Conservation (phyloP, 2,113 vertebrate species). For the Heterotis niloticus region DNA sequence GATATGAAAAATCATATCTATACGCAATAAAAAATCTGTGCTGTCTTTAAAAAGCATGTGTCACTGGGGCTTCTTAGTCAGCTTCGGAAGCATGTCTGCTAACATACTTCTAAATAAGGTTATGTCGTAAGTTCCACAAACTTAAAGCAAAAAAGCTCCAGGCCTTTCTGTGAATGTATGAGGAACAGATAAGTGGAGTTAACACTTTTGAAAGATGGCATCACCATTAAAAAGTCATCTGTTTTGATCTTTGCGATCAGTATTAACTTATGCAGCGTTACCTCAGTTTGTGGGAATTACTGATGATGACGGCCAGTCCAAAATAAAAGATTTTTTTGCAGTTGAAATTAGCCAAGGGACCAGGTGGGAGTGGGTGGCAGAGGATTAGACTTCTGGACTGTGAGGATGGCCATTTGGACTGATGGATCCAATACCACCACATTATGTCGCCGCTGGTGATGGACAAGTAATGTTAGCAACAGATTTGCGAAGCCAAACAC, state of each 20-base stretch:
- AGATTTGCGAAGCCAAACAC: constrained; percentile 24
- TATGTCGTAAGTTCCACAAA: not conserved
- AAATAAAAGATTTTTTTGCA: constrained; percentile 18
- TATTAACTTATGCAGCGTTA: constrained; percentile 24
- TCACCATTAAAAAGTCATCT: constrained; percentile 24
- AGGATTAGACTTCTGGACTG: constrained; percentile 25
- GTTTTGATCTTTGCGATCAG: constrained; percentile 21
- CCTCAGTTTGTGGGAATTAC: constrained; percentile 25
- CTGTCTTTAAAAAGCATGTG: not conserved
- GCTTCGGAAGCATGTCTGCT: not conserved
- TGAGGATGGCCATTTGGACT: constrained; percentile 23
- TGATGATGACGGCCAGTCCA: constrained; percentile 18
- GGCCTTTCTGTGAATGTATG: not conserved
- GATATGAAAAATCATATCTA: too few relatives aligned
- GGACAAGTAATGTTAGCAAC: constrained; percentile 24
- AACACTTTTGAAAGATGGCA: constrained; percentile 23
- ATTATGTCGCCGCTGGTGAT: constrained; percentile 40
- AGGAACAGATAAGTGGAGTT: constrained; percentile 11
- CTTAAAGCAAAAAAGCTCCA: not conserved
- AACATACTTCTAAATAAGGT: not conserved
- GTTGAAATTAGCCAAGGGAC: constrained; percentile 23
- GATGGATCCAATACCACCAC: constrained; percentile 18
- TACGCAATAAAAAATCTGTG: too few relatives aligned
- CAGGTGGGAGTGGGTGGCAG: constrained; percentile 24
- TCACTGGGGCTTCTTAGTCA: not conserved